Conservation (phyloP, 2,113 vertebrate species). For the Chlamydotis undulata region DNA sequence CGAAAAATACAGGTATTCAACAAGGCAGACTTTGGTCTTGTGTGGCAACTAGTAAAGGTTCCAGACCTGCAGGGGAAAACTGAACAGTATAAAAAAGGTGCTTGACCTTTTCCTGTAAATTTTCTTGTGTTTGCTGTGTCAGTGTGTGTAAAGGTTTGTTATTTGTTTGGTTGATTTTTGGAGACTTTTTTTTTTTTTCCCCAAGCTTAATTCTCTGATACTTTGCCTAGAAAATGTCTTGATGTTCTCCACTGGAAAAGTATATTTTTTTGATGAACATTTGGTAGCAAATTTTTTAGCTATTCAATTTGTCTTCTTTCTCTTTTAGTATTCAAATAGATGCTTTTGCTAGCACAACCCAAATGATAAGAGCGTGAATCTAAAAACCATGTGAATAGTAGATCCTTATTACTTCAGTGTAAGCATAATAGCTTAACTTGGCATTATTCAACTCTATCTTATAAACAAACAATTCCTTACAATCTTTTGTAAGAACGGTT, state of each 20-base stretch:
- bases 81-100: not conserved
- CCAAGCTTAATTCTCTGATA: not conserved
- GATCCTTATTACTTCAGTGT: not conserved
- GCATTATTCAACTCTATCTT: not conserved
- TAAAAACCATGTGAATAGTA: not conserved
- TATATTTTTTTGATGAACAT: not conserved
- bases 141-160: not conserved
- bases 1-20: not conserved
- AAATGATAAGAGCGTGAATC: fast-evolving
- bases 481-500: not conserved
- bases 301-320: not conserved
- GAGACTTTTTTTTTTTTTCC: not conserved
- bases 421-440: not conserved
- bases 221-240: not conserved
- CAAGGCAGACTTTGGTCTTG: not conserved
- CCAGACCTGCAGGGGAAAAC: not conserved
- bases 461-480: not conserved
- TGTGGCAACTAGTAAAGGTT: not conserved
- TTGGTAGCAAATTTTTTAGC: not conserved
- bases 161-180: not conserved
- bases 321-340: not conserved
- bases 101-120: not conserved
- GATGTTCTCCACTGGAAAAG: not conserved
- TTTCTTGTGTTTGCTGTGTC: not conserved
- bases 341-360: not conserved